A percentile compares a stretch with the other conserved stretches of the same genome.
phyloP scores from a whole-genome alignment of 2,797 vertebrate species.

The Enteromius mattozi region DNA sequence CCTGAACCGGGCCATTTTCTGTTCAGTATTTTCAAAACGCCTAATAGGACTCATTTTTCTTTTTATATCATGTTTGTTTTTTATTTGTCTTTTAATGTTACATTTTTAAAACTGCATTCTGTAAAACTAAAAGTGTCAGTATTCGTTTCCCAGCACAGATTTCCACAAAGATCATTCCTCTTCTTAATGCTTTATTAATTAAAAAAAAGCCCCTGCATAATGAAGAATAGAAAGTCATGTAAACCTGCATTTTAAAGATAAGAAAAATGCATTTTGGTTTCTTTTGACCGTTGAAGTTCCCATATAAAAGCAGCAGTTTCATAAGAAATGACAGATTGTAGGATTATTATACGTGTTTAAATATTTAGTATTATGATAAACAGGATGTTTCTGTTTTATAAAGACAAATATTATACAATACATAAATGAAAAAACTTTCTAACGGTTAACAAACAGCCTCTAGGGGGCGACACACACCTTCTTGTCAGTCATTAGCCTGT shows the following conservation, averaged over 20 bases:
- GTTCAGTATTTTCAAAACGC: slow-evolving; percentile 11
- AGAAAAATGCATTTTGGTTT: not conserved
- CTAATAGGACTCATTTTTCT: not conserved
- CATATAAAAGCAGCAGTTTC: not conserved
- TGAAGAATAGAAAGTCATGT: slow-evolving; percentile 32
- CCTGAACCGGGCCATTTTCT: slow-evolving; percentile 34
- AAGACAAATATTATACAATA: not conserved
- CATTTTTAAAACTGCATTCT: slow-evolving; percentile 12
- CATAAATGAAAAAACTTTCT: not conserved
- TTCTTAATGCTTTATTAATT: not conserved
- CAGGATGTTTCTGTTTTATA: not conserved
- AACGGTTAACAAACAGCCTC: slow-evolving; percentile 5
- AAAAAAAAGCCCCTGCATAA: not conserved
- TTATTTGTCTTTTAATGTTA: slow-evolving; percentile 23
- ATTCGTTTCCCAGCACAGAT: slow-evolving; percentile 6
- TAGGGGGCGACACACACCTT: slow-evolving; percentile 41
- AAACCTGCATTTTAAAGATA: slow-evolving; percentile 23
- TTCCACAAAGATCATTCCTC: not conserved
- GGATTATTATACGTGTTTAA: not conserved
- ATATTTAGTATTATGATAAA: not conserved
- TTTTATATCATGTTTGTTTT: slow-evolving; percentile 7
- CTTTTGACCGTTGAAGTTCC: not conserved
- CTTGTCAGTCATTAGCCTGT: not conserved
- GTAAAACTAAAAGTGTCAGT: slow-evolving; percentile 29
- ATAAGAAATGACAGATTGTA: not conserved